Evolutionary conservation across 2,113 vertebrate genomes (phyloP), one percentile per base, ranked within the genome.

Genomic region (Pygathrix nemaeus): DNA sequence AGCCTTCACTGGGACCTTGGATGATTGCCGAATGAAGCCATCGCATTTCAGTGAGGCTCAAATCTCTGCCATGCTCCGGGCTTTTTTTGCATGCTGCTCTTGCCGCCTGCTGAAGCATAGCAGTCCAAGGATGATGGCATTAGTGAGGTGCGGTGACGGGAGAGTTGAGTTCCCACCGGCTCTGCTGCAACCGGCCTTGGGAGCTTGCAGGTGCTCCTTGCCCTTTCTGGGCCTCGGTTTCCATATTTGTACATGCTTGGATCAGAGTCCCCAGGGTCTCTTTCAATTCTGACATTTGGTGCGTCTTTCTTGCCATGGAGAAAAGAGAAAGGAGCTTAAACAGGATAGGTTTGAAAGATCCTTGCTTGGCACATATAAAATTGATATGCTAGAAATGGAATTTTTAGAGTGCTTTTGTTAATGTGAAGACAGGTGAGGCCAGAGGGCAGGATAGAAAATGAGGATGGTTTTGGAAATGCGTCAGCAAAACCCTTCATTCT

Each of bases 11-110:
- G 43, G 86, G 73, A 72, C 82, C 85, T 40, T 45, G 1, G 48
- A 70, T 16, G 85, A 91, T 78, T 97, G 87, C 90, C 32, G 66
- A 90, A 88, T 84, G 70, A 72, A 72, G 86, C 38, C 78, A 52
- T 68, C 35, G 6, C 73, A 2, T 5, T 6, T 94, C 94, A 92
- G 25, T 0, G 3, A 93, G 91, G 88, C 83, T 96, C 84, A 82
- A 57, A 30, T 88, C 93, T 83, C 91, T 94, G 85, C 70, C 45
- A 94, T 6, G 3, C 40, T 88, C 38, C 11, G 6, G 81, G 79
- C 14, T 13, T 73, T 66, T 75, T 79, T 57, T 80, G 27, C 57
- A 50, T 14, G 50, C 35, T 73, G 16, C 84, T 95, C 20, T 78
- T 82, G 57, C 30, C 8, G 94, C 45, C n/a, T 70, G 40, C 10